These are phyloP conservation scores for Blomia tropicalis DNA, from an alignment of 2,888 invertebrate species.

Conservation along the genomic window DNA sequence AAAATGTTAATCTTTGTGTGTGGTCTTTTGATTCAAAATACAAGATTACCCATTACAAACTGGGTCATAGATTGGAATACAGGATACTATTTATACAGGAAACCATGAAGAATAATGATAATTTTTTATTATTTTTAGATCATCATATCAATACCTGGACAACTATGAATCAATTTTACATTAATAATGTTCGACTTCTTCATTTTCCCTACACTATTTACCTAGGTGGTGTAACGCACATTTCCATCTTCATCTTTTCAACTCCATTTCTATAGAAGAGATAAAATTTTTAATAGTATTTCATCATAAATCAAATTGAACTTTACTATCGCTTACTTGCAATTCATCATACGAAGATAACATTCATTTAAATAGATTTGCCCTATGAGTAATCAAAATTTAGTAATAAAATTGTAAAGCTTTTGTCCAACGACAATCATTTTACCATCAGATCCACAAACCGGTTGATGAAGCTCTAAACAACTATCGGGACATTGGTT, in stretches of 20 bases:
- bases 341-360: conserved; percentile 26
- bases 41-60: conserved; percentile 29
- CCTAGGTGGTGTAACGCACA: conserved; percentile 23
- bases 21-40: too few species aligned
- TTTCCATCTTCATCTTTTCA: conserved; percentile 22
- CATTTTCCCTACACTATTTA: too few species aligned
- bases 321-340: conserved; percentile 27
- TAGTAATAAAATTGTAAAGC: not conserved
- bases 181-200: too few species aligned
- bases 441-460: conserved; percentile 29
- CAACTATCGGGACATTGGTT: conserved; percentile 28
- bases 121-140: too few species aligned
- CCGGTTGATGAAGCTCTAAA: conserved; percentile 27
- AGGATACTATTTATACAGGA: conserved; percentile 25
- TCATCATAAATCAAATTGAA: not conserved
- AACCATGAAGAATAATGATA: not conserved
- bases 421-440: too few species aligned
- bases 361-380: conserved; percentile 30
- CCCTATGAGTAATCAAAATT: not conserved
- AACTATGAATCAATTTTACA: conserved; percentile 4
- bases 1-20: too few species aligned
- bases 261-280: conserved; percentile 21
- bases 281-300: not conserved
- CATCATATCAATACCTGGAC: conserved; percentile 17
- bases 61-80: conserved; percentile 28